Conservation (phyloP, 2,113 vertebrate genomes). For the Brienomyrus longianalis region DNA sequence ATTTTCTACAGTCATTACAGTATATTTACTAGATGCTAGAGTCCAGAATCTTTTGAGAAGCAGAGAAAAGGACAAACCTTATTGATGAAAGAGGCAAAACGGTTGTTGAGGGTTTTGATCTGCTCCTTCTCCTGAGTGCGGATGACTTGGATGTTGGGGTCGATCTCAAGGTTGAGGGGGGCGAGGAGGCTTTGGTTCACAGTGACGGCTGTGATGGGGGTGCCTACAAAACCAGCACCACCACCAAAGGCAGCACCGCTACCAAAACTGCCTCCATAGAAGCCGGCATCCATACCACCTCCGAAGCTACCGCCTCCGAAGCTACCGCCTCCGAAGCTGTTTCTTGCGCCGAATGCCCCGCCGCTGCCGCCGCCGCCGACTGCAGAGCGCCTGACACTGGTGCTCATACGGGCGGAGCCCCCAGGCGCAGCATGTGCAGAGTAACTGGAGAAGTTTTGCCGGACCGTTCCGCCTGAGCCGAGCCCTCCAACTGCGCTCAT, state of each 20-base stretch:
- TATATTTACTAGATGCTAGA: neutral
- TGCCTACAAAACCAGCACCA: neutral
- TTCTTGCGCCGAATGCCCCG: conserved; percentile 33
- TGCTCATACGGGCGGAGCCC: neutral
- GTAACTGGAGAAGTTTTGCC: conserved; percentile 42
- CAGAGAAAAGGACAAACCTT: conserved; percentile 64
- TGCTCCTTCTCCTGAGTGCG: conserved; percentile 86
- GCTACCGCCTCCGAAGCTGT: too few species aligned
- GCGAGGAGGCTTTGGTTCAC: conserved; percentile 77
- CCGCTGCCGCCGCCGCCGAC: conserved; percentile 37
- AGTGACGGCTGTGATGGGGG: conserved; percentile 72
- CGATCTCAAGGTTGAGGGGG: conserved; percentile 76
- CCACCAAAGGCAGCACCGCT: conserved; percentile 16
- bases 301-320: too few species aligned
- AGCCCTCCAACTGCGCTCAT: conserved; percentile 30
- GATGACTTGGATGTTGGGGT: conserved; percentile 74
- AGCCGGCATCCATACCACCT: neutral
- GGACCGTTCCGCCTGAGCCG: conserved; percentile 36
- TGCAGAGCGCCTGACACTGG: conserved; percentile 21
- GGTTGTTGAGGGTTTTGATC: conserved; percentile 87
- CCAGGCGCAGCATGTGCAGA: neutral
- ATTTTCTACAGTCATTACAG: neutral
- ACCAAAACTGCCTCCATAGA: conserved; percentile 2
- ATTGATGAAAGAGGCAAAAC: conserved; percentile 78
- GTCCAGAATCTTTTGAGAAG: neutral